Conservation (phyloP, 1,140 invertebrate species). For the Muscidifurax raptorellus region DNA sequence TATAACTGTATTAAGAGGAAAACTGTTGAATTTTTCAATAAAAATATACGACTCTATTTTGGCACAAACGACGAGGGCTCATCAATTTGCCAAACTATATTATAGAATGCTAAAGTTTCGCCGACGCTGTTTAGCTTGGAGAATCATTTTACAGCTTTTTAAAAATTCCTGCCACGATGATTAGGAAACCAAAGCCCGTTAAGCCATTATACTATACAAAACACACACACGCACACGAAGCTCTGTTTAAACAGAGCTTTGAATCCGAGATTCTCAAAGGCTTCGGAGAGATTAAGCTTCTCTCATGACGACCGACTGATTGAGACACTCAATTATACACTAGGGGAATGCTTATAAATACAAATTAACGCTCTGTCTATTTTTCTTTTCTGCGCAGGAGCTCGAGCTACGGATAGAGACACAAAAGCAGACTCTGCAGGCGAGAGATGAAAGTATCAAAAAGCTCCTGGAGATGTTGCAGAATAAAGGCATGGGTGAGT, state of each 20-base stretch:
- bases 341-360: background rate
- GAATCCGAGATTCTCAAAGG: background rate
- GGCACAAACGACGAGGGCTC: too few relatives aligned
- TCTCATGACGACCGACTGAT: background rate
- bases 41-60: too few relatives aligned
- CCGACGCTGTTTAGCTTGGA: too few relatives aligned
- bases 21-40: too few relatives aligned
- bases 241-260: background rate
- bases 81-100: too few relatives aligned
- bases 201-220: background rate
- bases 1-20: too few relatives aligned
- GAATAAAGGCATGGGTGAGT: slow-evolving; percentile 96
- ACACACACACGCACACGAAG: background rate
- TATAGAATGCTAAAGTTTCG: too few relatives aligned
- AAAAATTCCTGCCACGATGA: background rate
- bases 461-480: slow-evolving; percentile 99
- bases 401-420: slow-evolving; percentile 97
- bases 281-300: background rate
- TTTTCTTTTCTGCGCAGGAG: slow-evolving; percentile 79
- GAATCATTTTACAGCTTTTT: background rate
- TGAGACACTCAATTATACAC: background rate
- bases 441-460: slow-evolving; percentile 98
- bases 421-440: slow-evolving; percentile 96
- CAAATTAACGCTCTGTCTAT: background rate
- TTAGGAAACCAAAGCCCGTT: background rate